phyloP scores from a whole-genome alignment of 2,888 invertebrate genomes.

The Parnassius orleans region DNA sequence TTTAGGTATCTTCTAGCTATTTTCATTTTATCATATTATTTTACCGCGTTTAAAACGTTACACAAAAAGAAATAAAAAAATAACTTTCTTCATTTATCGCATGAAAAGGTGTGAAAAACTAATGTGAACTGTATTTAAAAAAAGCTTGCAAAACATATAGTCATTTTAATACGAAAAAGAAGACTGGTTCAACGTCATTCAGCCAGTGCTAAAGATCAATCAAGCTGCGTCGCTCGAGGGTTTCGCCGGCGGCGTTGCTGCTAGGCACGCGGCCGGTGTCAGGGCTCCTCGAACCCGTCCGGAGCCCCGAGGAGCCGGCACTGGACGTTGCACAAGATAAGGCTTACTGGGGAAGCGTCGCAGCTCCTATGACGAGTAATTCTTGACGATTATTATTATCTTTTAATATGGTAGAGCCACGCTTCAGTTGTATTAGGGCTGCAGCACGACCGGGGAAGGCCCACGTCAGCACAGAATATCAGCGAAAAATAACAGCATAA shows the following conservation, averaged over 20 bases:
- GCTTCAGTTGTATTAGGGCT: no score
- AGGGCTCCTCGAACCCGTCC: slow-evolving; percentile 70
- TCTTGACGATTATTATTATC: not conserved
- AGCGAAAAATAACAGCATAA: no score
- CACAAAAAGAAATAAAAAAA: no score
- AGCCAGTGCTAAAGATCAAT: slow-evolving; percentile 35
- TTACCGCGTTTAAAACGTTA: not conserved
- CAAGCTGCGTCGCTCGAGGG: slow-evolving; percentile 76
- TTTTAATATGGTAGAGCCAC: no score
- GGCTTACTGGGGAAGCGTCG: slow-evolving; percentile 74
- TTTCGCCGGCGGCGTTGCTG: slow-evolving; percentile 78
- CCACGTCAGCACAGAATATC: no score
- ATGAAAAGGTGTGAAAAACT: no score
- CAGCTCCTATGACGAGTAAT: slow-evolving; percentile 67
- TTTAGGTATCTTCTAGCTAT: no score
- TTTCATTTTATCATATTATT: not conserved
- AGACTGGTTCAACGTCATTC: slow-evolving; percentile 11
- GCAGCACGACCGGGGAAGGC: no score
- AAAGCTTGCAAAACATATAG: not conserved
- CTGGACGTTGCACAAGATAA: slow-evolving; percentile 77
- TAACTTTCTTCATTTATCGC: no score
- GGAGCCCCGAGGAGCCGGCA: slow-evolving; percentile 74
- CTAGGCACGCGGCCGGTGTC: slow-evolving; percentile 80
- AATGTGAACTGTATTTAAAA: not conserved
- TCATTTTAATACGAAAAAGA: slow-evolving; percentile 8